These are phyloP conservation scores for Phalloptychus januarius DNA, from an alignment of 2,797 vertebrate species.

Conservation along the genomic window DNA sequence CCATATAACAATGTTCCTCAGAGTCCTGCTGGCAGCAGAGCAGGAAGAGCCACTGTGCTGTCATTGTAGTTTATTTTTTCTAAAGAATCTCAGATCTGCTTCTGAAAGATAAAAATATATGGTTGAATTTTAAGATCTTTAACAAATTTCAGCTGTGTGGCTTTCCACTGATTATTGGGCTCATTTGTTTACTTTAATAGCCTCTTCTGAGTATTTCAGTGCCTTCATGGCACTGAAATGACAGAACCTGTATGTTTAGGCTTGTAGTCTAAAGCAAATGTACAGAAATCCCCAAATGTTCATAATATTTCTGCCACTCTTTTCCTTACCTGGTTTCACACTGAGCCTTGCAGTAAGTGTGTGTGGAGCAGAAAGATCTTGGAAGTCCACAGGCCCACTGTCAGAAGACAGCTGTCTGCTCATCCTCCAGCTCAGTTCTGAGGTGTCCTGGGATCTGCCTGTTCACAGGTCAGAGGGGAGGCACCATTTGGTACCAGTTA, in stretches of 20 bases:
- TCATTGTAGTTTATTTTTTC: background rate
- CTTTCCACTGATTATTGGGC: background rate
- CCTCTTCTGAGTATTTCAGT: background rate
- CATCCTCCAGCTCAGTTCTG: constrained; percentile 73
- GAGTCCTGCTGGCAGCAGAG: constrained; percentile 28
- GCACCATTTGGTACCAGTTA: constrained; percentile 85
- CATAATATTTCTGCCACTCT: background rate
- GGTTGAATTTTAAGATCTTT: background rate
- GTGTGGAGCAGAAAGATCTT: constrained; percentile 47
- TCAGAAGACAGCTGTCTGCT: constrained; percentile 84
- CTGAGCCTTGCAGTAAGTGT: constrained; percentile 17
- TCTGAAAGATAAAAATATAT: background rate
- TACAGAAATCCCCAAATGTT: background rate
- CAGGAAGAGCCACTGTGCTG: background rate
- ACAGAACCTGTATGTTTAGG: no score
- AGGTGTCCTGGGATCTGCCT: constrained; percentile 76
- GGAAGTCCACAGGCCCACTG: constrained; percentile 56
- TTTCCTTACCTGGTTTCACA: constrained; percentile 5
- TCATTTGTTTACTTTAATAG: background rate
- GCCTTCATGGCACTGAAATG: no score
- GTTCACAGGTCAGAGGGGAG: constrained; percentile 76
- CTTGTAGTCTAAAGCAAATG: no score
- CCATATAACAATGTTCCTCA: constrained; percentile 64
- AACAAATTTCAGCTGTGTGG: background rate
- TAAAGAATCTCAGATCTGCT: constrained; percentile 4